Evolutionary conservation across 1,140 invertebrate species (phyloP), one percentile per base, ranked within the genome.

Genomic region (Drosophila santomea): DNA sequence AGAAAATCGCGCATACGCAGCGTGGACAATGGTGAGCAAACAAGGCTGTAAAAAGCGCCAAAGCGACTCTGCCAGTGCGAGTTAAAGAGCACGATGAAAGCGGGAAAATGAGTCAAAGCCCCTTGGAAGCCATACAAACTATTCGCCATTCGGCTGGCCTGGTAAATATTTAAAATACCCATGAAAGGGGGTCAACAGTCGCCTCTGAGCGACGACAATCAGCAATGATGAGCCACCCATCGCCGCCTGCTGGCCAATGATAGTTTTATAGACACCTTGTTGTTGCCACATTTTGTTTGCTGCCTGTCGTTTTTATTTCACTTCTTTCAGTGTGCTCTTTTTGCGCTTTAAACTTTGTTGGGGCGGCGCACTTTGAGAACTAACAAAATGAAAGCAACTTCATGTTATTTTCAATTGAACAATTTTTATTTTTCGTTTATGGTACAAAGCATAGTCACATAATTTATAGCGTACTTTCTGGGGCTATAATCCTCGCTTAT

Each of bases 131-230:
- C 20, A 44, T 45, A 51, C n/a, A 55, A 55, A 41, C 15, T 47
- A 28, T 39, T 43, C 52, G 12, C 41, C 12, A 44, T 66, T 50
- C 36, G 51, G 20, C 50, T 57, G 55, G 38, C 59, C 52, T 88
- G 67, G 25, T 89, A 83, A 88, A 88, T 89, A 88, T 88, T 88
- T 88, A 80, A 89, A 88, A 77, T 63, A 64, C 66, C 69, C 71
- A 45, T 60, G 20, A 54, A 78, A 72, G 38, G 39, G 52, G 52
- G 54, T 41, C 20, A 60, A 15, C 55, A n/a, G 51, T 45, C 8
- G 20, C 55, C 11, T 45, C 59, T 41, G 23, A 44, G 52, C 52
- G 11, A 23, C 39, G 39, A 20, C 48, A 59, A 58, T 57, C 50
- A 41, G 28, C 51, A 47, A 60, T 80, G 63, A 72, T 62, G 64